phyloP scores from a whole-genome alignment of 2,113 vertebrate species.

The Archocentrus centrarchus region DNA sequence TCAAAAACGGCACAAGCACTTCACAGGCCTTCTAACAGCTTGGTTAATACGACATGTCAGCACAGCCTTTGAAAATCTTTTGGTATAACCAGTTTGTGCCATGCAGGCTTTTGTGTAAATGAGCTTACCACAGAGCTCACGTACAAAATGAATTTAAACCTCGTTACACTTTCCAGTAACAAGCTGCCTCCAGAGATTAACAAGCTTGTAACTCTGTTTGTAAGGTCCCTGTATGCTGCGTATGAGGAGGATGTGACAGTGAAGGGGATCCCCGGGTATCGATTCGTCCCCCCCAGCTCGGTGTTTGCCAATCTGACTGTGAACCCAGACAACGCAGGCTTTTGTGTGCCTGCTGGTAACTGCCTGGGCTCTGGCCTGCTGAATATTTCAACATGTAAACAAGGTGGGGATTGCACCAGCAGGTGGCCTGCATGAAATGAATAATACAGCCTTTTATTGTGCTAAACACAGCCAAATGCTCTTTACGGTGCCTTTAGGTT shows the following conservation, averaged over 20 bases:
- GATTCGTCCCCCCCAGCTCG: constrained; percentile 86
- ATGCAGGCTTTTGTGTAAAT: constrained; percentile 20
- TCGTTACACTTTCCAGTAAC: neutral
- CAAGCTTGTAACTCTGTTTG: constrained; percentile 25
- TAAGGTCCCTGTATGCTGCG: constrained; percentile 87
- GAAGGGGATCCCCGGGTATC: constrained; percentile 84
- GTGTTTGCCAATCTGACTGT: constrained; percentile 86
- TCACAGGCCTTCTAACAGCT: neutral
- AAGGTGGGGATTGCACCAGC: constrained; percentile 79
- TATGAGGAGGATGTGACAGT: constrained; percentile 86
- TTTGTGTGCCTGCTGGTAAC: constrained; percentile 89
- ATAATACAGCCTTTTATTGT: neutral
- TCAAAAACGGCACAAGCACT: neutral
- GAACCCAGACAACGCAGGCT: constrained; percentile 91
- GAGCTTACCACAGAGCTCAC: neutral
- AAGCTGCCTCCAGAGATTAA: constrained; percentile 10
- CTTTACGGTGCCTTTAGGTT: neutral
- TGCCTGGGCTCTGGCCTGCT: constrained; percentile 91
- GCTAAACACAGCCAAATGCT: neutral
- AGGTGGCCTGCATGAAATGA: neutral
- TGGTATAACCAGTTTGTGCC: neutral
- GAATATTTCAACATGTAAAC: constrained; percentile 90
- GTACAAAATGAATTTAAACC: neutral
- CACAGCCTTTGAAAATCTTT: neutral
- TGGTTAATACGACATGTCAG: neutral